These are phyloP conservation scores for Brachirus orientalis DNA, from an alignment of 2,113 vertebrate species.

Conservation along the genomic window DNA sequence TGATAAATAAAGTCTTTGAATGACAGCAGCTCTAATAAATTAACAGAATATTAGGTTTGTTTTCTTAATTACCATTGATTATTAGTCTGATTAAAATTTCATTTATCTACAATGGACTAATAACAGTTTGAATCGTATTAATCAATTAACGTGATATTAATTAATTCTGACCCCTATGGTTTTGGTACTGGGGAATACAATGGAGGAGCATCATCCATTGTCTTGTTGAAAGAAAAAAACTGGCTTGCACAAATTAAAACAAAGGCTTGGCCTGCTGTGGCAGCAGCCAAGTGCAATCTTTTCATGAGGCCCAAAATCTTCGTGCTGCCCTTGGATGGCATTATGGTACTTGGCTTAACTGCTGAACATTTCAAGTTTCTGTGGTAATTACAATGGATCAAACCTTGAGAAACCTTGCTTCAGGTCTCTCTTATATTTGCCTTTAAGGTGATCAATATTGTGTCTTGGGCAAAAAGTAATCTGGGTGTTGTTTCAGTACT, in stretches of 20 bases:
- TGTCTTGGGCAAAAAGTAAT: constrained; percentile 14
- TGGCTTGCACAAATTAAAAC: background rate
- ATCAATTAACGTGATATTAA: too few species aligned
- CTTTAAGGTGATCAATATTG: constrained; percentile 52
- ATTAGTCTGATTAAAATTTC: too few species aligned
- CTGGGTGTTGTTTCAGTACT: constrained; percentile 11
- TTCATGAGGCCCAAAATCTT: background rate
- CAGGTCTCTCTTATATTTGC: constrained; percentile 49
- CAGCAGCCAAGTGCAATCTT: background rate
- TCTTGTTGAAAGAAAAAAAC: too few species aligned
- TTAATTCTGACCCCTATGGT: too few species aligned
- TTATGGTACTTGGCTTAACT: constrained; percentile 45
- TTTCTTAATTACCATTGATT: too few species aligned
- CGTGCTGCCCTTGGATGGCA: background rate
- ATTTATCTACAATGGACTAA: too few species aligned
- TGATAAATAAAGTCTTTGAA: constrained; percentile 26
- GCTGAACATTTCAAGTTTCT: constrained; percentile 42
- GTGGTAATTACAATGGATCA: constrained; percentile 28
- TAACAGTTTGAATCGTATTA: too few species aligned
- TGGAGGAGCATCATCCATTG: too few species aligned
- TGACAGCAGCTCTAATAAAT: background rate
- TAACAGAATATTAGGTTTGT: too few species aligned
- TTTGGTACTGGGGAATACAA: too few species aligned
- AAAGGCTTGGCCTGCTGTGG: too few species aligned
- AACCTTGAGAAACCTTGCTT: constrained; percentile 41